Evolutionary conservation across 2,113 vertebrate species (phyloP).

Genomic region (Calypte anna): DNA sequence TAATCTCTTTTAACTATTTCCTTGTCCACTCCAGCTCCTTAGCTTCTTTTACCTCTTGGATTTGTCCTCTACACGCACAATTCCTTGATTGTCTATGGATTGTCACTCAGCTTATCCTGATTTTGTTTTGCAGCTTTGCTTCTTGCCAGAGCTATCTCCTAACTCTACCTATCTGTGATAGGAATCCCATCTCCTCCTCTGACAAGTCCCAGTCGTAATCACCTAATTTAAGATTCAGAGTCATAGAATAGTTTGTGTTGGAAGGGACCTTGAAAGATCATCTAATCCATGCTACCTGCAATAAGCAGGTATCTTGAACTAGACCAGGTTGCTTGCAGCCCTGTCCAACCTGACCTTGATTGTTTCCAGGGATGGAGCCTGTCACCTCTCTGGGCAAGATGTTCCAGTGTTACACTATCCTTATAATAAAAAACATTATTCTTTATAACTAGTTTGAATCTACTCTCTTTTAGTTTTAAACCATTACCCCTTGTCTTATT

Average conservation of each 20-base stretch:
- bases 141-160: neutral
- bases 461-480: neutral
- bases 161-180: neutral
- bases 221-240: neutral
- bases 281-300: neutral
- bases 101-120: neutral
- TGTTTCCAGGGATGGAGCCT: neutral
- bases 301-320: neutral
- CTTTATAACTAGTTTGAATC: neutral
- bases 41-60: neutral
- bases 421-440: neutral
- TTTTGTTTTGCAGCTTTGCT: neutral
- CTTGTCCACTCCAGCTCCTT: neutral
- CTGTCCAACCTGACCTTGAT: neutral
- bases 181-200: neutral
- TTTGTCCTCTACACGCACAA: neutral
- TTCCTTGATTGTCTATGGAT: neutral
- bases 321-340: neutral
- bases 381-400: neutral
- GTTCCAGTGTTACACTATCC: neutral
- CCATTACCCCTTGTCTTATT: neutral
- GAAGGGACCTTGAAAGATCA: neutral
- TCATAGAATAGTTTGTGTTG: neutral
- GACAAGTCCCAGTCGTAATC: neutral
- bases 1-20: neutral